Conservation (phyloP, 2,888 invertebrate genomes). For the Argynnis bischoffii region DNA sequence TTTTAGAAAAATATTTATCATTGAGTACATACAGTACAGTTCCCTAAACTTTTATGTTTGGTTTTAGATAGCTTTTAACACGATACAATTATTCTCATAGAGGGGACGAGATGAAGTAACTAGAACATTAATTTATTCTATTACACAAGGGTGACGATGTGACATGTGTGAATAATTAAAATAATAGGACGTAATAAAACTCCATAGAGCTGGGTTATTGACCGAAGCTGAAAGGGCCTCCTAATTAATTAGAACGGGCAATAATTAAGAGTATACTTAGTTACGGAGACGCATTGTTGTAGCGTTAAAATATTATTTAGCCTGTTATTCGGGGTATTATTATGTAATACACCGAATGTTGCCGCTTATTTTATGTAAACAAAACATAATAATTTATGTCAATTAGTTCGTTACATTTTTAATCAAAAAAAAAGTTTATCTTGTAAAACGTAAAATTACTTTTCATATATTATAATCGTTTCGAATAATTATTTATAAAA, state of each 20-base stretch:
- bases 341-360: too few species aligned
- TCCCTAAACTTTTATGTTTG: conserved; percentile 3
- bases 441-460: too few species aligned
- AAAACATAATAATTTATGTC: too few species aligned
- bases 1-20: background rate
- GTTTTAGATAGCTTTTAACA: conserved; percentile 7
- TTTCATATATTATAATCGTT: background rate
- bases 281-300: background rate
- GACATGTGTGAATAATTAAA: conserved; percentile 41
- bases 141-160: conserved; percentile 33
- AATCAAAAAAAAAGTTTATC: too few species aligned
- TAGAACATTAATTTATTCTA: conserved; percentile 31
- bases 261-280: conserved; percentile 10
- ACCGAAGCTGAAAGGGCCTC: conserved; percentile 20
- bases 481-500: conserved; percentile 18
- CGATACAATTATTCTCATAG: conserved; percentile 9
- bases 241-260: conserved; percentile 29
- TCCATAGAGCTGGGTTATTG: conserved; percentile 28
- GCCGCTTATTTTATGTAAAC: too few species aligned
- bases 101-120: conserved; percentile 27
- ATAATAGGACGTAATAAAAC: conserved; percentile 37
- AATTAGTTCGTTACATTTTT: too few species aligned
- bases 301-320: too few species aligned
- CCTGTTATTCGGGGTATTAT: too few species aligned
- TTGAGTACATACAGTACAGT: background rate